Base-by-base conservation (phyloP, 2,888 invertebrate genomes). In the Neoscelio sp. region DNA sequence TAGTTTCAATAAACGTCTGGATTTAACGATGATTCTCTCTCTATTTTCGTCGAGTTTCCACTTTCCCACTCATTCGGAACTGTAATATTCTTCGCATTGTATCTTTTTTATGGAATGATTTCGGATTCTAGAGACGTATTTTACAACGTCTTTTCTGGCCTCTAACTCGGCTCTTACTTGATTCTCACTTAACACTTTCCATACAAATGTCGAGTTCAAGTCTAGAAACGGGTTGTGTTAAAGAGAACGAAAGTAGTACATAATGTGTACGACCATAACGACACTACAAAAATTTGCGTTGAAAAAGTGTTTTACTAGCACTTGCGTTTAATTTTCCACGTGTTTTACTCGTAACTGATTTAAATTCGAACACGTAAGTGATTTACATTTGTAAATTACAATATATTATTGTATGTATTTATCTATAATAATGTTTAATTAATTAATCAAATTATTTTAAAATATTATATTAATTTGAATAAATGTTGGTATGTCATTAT, bases 141-240 rank as follows among this genome's bases (percentile, higher is more conserved):
- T 60, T 60, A 35, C 23, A 44, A 33, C 30, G 18, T 13, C 60
- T 33, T 44, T 44, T 40, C 26, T 30, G 5, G 7, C 26, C 17
- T 20, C 30, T 26, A 42, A 8, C 20, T 35, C 12, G 18, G 3
- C 33, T 50, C 50, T 50, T 28, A 50, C 64, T 52, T 65, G 52
- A 65, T 42, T 52, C 52, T 13, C 52, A 65, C 65, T 65, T 65
- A 52, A 65, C 65, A 65, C 52, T 65, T 65, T 52, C 30, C 23
- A 30, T 52, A 50, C 26, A 38, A 64, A 48, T 48, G 65, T 42
- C 52, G 50, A 52, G 42, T 65, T 52, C 42, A 65, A 65, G 52
- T 38, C 30, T 50, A 42, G 26, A 30, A 65, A 52, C 10, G 26
- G 42, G 42, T 52, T 65, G 26, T 20, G 10, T 38, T 38, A 50